Conservation (phyloP, 2,113 vertebrate species). For the Nematolebias whitei region DNA sequence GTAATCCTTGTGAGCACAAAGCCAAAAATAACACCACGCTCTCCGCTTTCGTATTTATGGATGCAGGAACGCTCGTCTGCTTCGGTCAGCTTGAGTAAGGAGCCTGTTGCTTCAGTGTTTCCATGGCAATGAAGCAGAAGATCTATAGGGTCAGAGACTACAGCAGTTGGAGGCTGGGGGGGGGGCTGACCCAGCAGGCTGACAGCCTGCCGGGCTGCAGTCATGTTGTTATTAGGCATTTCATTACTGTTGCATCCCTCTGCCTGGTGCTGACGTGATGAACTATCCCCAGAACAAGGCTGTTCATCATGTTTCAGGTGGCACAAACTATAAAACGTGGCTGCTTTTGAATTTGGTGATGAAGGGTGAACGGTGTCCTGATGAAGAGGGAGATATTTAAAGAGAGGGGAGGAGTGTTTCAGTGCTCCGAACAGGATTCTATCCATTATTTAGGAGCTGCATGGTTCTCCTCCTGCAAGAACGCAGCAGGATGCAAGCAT, state of each 20-base stretch:
- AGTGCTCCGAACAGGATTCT: slow-evolving; percentile 54
- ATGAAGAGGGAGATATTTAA: slow-evolving; percentile 61
- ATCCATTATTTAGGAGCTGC: slow-evolving; percentile 73
- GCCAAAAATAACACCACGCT: slow-evolving; percentile 43
- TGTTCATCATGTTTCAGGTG: slow-evolving; percentile 62
- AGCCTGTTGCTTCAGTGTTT: slow-evolving; percentile 80
- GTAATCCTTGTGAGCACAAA: slow-evolving; percentile 27
- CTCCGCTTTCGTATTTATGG: slow-evolving; percentile 29
- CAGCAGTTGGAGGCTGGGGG: slow-evolving; percentile 72
- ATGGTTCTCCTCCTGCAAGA: slow-evolving; percentile 30
- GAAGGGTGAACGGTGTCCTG: slow-evolving; percentile 46
- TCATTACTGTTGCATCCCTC: slow-evolving; percentile 71
- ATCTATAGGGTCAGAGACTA: slow-evolving; percentile 82
- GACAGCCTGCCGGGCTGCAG: slow-evolving; percentile 44
- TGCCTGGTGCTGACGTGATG: slow-evolving; percentile 48
- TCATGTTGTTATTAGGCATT: slow-evolving; percentile 73
- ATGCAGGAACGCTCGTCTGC: slow-evolving; percentile 44
- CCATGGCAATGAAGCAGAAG: slow-evolving; percentile 85
- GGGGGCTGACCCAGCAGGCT: slow-evolving; percentile 39
- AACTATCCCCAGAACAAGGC: slow-evolving; percentile 50
- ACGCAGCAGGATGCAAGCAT: slow-evolving; percentile 34
- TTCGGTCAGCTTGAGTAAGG: slow-evolving; percentile 76
- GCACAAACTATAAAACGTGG: slow-evolving; percentile 52
- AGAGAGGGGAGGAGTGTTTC: slow-evolving; percentile 53
- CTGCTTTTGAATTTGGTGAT: slow-evolving; percentile 47